Evolutionary conservation across 1,140 invertebrate genomes (phyloP), one percentile per base, ranked within the genome.

Genomic region (Platyura marginata): DNA sequence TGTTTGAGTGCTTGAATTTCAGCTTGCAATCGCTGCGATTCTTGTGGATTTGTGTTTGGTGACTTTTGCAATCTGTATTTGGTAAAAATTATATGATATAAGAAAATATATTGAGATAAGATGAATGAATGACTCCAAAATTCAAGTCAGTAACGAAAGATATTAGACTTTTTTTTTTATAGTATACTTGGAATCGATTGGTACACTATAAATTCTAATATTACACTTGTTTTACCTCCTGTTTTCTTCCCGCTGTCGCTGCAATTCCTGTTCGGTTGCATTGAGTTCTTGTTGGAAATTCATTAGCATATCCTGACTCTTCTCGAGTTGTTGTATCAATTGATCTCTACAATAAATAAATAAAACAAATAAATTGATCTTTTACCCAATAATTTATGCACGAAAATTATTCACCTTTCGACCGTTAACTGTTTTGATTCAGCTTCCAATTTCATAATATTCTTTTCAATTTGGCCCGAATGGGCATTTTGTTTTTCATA

Each of bases 261-360:
- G 79, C 21, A 87, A 59, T 56, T 88, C 83, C 21, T 74, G 70
- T 62, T 89, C 84, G 46, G 79, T 79, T 43, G 79, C 71, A 51
- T 84, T 82, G 41, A 91, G 55, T 54, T 91, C 85, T 53, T 87
- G 78, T 59, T 90, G 87, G 77, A 91, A 90, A 61, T 87, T 87
- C 61, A 90, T 79, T 33, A 92, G 61, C 73, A 92, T 89, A 52
- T 90, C 86, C 58, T 91, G 86, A 5, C 82, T 87, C 61, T 92
- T 91, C 59, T 92, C 86, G 51, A 92, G 55, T 57, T 91, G 87
- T 40, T 80, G 74, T 1, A 91, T 84, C 43, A 91, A 60, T 58
- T 91, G 85, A 56, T 91, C 86, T 11, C 38, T 40, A 21, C n/a
- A 23, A 21, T 18, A 21, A 21, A 5, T 9, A 39, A 40, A 3